phyloP scores from a whole-genome alignment of 2,797 vertebrate species.

The Micrastur ruficollis region DNA sequence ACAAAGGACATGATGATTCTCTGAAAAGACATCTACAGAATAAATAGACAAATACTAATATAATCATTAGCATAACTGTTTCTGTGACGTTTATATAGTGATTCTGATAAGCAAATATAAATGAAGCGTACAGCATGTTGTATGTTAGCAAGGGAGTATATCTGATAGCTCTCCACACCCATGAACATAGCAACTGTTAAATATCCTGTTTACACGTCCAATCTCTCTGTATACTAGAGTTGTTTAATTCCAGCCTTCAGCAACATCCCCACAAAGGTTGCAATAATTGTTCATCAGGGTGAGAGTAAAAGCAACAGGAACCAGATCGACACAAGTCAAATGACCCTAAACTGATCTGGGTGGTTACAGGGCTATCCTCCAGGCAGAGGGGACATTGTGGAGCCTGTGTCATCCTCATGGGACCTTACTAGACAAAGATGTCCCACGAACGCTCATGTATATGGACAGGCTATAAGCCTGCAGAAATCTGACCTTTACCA shows the following conservation, averaged over 20 bases:
- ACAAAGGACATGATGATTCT: constrained; percentile 38
- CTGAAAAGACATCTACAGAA: constrained; percentile 49
- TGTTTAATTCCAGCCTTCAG: constrained; percentile 58
- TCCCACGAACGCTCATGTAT: constrained; percentile 50
- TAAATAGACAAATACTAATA: constrained; percentile 57
- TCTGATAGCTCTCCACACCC: background rate
- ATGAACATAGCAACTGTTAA: constrained; percentile 31
- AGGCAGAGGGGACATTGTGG: constrained; percentile 74
- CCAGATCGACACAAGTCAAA: constrained; percentile 58
- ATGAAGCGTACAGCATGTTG: constrained; percentile 1
- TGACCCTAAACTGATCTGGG: constrained; percentile 72
- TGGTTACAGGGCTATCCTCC: constrained; percentile 71
- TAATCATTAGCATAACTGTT: background rate
- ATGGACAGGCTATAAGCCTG: constrained; percentile 72
- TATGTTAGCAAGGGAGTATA: background rate
- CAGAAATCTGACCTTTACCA: constrained; percentile 82
- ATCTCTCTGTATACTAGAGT: constrained; percentile 39
- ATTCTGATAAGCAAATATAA: constrained; percentile 30
- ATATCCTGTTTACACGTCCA: constrained; percentile 77
- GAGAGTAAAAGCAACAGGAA: constrained; percentile 71
- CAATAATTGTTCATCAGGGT: constrained; percentile 64
- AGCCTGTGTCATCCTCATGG: constrained; percentile 75
- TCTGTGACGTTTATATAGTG: background rate
- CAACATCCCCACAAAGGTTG: constrained; percentile 47
- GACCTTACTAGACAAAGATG: constrained; percentile 66